A percentile compares a stretch with the other conserved stretches of the same genome.
These are phyloP conservation scores for Trachymyrmex cornetzi DNA, from an alignment of 1,140 invertebrate species.

Conservation along the genomic window DNA sequence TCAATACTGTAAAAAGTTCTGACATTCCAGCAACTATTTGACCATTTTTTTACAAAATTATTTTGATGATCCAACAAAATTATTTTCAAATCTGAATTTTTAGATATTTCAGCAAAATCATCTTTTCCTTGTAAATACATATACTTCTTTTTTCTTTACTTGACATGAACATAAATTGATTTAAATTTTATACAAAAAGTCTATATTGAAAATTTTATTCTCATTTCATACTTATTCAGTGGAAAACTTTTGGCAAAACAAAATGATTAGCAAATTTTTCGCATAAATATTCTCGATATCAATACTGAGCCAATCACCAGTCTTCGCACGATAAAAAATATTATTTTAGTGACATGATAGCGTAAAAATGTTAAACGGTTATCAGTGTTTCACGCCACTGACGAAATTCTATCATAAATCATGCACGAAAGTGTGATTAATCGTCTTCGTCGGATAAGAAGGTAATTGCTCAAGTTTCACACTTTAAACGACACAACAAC, in stretches of 20 bases:
- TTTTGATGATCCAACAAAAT: no score
- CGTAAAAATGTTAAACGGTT: conserved; percentile 64
- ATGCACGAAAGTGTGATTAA: conserved; percentile 27
- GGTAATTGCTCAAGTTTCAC: conserved; percentile 40
- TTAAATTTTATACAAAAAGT: neutral
- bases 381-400: conserved; percentile 62
- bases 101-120: no score
- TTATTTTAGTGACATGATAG: conserved; percentile 70
- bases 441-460: conserved; percentile 37
- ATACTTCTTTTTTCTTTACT: neutral
- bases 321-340: conserved; percentile 61
- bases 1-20: no score
- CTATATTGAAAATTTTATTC: neutral
- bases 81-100: no score
- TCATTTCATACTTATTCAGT: neutral
- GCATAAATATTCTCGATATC: conserved; percentile 30
- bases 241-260: conserved; percentile 10
- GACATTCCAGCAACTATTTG: no score
- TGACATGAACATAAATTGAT: neutral
- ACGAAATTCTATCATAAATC: conserved; percentile 67
- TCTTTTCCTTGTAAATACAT: neutral
- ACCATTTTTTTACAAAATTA: no score
- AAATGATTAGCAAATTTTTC: conserved; percentile 28
- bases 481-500: conserved; percentile 19
- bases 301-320: conserved; percentile 33